Percentiles rank a stretch among this genome's conserved stretches.
Evolutionary conservation across 2,797 vertebrate genomes (phyloP).

Genomic region (Melanotaenia maccullochi): DNA sequence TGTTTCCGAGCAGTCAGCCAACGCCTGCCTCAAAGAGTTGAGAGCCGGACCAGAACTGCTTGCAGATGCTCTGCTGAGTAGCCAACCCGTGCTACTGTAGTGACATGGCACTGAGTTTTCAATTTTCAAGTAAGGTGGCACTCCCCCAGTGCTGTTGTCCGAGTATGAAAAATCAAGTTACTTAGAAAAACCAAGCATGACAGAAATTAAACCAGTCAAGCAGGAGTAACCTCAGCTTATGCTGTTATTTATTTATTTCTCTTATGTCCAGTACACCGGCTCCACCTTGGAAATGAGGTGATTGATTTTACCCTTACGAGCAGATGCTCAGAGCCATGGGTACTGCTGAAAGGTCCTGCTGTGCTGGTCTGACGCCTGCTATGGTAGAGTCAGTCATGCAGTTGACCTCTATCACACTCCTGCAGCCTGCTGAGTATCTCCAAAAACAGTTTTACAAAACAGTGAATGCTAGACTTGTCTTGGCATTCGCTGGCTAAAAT

Average conservation of each 20-base stretch:
- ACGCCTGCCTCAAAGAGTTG: slow-evolving; percentile 67
- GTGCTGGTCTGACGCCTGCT: slow-evolving; percentile 49
- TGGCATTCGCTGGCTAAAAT: slow-evolving; percentile 19
- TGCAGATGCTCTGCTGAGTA: slow-evolving; percentile 70
- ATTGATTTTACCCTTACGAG: slow-evolving; percentile 65
- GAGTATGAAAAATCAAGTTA: slow-evolving; percentile 38
- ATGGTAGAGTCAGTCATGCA: slow-evolving; percentile 62
- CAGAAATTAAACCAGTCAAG: slow-evolving; percentile 13
- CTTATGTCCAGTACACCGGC: slow-evolving; percentile 33
- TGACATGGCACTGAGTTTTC: slow-evolving; percentile 68
- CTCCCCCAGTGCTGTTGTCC: slow-evolving; percentile 34
- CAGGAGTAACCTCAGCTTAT: slow-evolving; percentile 1
- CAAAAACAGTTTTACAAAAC: slow-evolving; percentile 39
- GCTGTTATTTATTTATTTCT: slow-evolving; percentile 6
- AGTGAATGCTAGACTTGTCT: slow-evolving; percentile 18
- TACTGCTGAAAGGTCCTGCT: slow-evolving; percentile 58
- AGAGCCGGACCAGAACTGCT: slow-evolving; percentile 72
- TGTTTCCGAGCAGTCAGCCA: slow-evolving; percentile 73
- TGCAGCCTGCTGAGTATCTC: slow-evolving; percentile 45
- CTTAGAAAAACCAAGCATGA: slow-evolving; percentile 12
- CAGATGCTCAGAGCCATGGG: slow-evolving; percentile 67
- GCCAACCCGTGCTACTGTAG: slow-evolving; percentile 57
- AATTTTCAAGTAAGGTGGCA: slow-evolving; percentile 67
- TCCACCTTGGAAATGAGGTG: slow-evolving; percentile 47
- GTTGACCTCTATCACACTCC: slow-evolving; percentile 63